Evolutionary conservation across 1,140 invertebrate genomes (phyloP).

Genomic region (Caenorhabditis latens): DNA sequence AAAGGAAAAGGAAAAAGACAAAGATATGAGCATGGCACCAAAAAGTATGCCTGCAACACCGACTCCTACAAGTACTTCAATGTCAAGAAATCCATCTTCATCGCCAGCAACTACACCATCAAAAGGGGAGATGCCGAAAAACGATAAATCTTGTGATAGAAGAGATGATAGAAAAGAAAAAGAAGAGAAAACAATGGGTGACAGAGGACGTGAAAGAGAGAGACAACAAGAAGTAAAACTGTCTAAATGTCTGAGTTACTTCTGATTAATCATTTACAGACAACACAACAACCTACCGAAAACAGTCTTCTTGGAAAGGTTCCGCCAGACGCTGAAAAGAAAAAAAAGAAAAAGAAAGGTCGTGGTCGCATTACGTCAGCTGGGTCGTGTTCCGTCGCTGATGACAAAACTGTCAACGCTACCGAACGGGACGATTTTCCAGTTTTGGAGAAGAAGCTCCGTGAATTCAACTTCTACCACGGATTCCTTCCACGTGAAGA

Average conservation of each 20-base stretch:
- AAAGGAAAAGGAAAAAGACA: background rate
- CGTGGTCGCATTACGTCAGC: background rate
- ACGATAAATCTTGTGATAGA: background rate
- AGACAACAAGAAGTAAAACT: background rate
- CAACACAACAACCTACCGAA: background rate
- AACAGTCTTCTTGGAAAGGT: background rate
- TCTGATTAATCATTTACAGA: background rate
- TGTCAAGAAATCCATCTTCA: background rate
- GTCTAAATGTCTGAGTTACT: background rate
- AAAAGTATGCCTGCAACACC: no score
- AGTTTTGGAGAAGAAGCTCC: slow-evolving; percentile 45
- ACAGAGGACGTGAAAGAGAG: background rate
- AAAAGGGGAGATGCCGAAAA: background rate
- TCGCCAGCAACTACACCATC: background rate
- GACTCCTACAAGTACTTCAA: no score
- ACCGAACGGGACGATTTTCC: background rate
- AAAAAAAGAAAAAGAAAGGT: background rate
- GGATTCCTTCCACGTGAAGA: slow-evolving; percentile 61
- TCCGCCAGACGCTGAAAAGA: background rate
- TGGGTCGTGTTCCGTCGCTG: background rate
- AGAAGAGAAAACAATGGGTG: background rate
- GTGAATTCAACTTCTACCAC: slow-evolving; percentile 54
- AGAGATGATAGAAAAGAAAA: background rate
- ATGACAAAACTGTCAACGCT: background rate
- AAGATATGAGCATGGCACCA: no score